Conservation (phyloP, 2,113 vertebrate species). For the Pithys albifrons region DNA sequence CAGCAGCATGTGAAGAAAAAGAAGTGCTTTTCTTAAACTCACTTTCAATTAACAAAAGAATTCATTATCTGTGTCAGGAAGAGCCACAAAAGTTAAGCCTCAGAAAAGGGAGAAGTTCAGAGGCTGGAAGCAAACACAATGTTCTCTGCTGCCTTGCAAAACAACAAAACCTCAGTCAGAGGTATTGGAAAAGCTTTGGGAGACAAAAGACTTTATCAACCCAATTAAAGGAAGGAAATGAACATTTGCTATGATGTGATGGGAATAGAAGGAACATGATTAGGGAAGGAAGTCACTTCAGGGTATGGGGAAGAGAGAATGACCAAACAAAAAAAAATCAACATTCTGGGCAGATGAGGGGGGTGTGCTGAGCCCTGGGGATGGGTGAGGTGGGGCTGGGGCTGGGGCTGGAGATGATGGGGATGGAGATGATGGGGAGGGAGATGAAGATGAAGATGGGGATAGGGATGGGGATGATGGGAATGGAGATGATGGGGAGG, state of each 20-base stretch:
- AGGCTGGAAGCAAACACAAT: not conserved
- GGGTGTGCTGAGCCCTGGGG: not conserved
- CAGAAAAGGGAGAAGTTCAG: not conserved
- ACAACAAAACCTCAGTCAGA: not conserved
- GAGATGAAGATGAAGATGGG: no score
- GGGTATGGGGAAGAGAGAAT: not conserved
- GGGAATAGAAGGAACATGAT: not conserved
- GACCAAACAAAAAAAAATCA: not conserved
- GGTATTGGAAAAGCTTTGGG: not conserved
- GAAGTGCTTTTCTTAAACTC: not conserved
- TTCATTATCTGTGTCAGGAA: not conserved
- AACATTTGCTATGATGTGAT: not conserved
- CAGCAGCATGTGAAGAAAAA: not conserved
- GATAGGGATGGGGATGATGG: no score
- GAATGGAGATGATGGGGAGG: no score
- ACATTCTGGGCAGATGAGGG: not conserved
- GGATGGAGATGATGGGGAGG: no score
- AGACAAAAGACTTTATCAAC: slow-evolving; percentile 40
- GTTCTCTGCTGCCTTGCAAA: not conserved
- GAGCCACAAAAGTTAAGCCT: not conserved
- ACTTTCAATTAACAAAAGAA: not conserved
- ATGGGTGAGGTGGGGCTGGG: not conserved
- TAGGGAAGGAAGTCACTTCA: slow-evolving; percentile 5
- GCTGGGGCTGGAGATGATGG: no score
- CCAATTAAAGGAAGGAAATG: slow-evolving; percentile 52